Evolutionary conservation across 1,140 invertebrate genomes (phyloP).

Genomic region (Rhyzopertha dominica): DNA sequence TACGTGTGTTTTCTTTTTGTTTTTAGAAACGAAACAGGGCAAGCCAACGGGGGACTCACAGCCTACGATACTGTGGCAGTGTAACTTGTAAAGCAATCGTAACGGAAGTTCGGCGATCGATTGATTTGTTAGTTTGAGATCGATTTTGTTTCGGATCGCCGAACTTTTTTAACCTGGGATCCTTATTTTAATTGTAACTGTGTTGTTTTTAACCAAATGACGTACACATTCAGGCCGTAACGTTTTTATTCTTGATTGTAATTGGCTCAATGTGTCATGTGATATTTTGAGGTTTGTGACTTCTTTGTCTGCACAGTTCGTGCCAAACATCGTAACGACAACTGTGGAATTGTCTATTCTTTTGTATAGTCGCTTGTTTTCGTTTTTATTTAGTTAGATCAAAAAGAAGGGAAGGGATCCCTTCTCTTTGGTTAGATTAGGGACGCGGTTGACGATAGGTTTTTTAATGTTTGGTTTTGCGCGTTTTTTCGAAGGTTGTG

Average conservation of each 20-base stretch:
- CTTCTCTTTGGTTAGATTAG: conserved; percentile 30
- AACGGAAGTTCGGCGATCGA: no score
- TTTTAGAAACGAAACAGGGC: conserved; percentile 79
- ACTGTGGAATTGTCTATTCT: conserved; percentile 21
- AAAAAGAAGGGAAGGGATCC: no score
- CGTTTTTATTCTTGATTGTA: conserved; percentile 23
- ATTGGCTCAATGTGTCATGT: conserved; percentile 46
- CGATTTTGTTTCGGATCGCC: no score
- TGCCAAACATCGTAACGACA: conserved; percentile 29
- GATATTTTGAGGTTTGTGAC: conserved; percentile 47
- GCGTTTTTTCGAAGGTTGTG: conserved; percentile 39
- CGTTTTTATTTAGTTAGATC: conserved; percentile 15
- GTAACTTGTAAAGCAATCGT: conserved; percentile 75
- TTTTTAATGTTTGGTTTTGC: conserved; percentile 25
- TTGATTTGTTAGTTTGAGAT: no score
- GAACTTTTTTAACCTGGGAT: no score
- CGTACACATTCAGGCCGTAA: conserved; percentile 34
- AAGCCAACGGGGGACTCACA: conserved; percentile 75
- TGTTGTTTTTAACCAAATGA: no score
- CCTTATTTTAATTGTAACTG: no score
- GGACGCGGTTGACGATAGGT: conserved; percentile 29
- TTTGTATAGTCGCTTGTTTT: conserved; percentile 14
- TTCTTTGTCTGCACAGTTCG: conserved; percentile 32
- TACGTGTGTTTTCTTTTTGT: conserved; percentile 24
- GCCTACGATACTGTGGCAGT: conserved; percentile 96